phyloP scores from a whole-genome alignment of 2,113 vertebrate genomes.

The Hypanus sabinus region DNA sequence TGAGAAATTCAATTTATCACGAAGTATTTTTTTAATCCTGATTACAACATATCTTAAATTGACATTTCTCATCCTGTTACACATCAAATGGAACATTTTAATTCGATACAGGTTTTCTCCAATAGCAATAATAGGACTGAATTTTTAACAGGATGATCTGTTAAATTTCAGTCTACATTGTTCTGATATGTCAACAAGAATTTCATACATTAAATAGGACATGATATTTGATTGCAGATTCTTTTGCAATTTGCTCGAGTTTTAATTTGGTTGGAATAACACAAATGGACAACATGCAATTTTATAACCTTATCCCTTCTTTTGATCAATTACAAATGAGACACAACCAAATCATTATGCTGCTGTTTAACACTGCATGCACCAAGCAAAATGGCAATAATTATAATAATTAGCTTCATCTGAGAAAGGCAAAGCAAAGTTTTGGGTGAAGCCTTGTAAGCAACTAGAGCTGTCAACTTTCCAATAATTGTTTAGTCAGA shows the following conservation, averaged over 20 bases:
- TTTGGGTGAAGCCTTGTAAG: neutral
- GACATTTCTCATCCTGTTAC: neutral
- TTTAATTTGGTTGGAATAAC: neutral
- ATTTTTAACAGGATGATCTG: no score
- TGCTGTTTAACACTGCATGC: neutral
- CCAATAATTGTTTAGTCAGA: neutral
- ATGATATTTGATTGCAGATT: neutral
- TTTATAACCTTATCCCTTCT: neutral
- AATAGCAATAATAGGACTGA: neutral
- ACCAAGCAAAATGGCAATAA: neutral
- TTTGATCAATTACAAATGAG: slow-evolving; percentile 14
- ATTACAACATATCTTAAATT: neutral
- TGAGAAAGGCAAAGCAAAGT: neutral
- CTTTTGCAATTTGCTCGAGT: neutral
- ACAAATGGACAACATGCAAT: neutral
- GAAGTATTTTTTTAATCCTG: neutral
- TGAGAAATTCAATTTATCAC: neutral
- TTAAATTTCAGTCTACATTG: neutral
- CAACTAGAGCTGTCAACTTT: neutral
- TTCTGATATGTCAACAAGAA: neutral
- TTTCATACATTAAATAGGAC: neutral
- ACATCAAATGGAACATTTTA: neutral
- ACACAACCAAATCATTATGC: neutral
- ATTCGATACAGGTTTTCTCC: neutral
- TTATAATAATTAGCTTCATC: neutral